Evolutionary conservation across 2,113 vertebrate species (phyloP).

Genomic region (Dipodomys ordii): DNA sequence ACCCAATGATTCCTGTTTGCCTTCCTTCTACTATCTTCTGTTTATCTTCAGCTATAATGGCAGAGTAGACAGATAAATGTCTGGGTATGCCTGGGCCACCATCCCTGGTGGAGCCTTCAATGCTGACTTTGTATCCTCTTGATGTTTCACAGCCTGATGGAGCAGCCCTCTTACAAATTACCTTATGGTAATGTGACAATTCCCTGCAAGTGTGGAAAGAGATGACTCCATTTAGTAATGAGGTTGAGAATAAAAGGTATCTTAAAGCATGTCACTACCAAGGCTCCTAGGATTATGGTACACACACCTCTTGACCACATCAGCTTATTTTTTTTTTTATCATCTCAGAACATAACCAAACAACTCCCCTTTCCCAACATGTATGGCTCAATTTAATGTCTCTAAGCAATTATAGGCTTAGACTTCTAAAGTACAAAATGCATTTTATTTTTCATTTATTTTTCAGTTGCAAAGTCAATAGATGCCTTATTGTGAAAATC

Average conservation of each 20-base stretch:
- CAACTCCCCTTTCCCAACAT: neutral
- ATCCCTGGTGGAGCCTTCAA: neutral
- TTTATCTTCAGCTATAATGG: neutral
- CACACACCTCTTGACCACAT: neutral
- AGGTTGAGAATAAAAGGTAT: neutral
- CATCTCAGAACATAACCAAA: neutral
- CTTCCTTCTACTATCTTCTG: neutral
- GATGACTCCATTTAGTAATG: neutral
- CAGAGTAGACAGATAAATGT: neutral
- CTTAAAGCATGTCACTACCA: neutral
- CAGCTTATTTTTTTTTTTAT: neutral
- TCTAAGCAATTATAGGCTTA: neutral
- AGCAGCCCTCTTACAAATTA: neutral
- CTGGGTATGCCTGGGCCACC: no score
- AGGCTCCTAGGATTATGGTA: neutral
- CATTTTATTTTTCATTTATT: neutral
- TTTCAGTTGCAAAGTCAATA: slow-evolving; percentile 46
- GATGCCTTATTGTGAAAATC: neutral
- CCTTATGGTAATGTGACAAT: neutral
- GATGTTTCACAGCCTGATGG: neutral
- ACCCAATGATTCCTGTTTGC: neutral
- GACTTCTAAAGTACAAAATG: neutral
- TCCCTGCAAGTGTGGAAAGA: neutral
- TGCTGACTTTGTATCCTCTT: neutral
- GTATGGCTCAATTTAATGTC: neutral